Conservation (phyloP, 2,113 vertebrate species). For the Desmodus rotundus region DNA sequence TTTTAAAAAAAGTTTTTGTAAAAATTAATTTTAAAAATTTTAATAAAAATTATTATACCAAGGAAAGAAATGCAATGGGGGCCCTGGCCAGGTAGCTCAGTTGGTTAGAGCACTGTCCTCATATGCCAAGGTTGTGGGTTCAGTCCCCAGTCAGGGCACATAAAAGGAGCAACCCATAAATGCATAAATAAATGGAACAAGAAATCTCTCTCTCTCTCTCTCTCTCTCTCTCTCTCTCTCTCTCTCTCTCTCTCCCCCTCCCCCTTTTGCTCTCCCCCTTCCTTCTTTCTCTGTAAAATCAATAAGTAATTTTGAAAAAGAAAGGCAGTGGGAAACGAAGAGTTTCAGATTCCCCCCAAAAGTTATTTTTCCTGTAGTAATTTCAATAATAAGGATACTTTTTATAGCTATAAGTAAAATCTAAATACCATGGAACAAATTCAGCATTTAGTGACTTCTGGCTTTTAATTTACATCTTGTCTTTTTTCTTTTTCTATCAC, state of each 20-base stretch:
- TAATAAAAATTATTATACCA: neutral
- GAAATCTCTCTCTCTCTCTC: no score
- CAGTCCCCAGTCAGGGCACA: no score
- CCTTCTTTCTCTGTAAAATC: no score
- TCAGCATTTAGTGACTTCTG: neutral
- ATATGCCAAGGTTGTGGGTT: no score
- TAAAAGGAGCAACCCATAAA: no score
- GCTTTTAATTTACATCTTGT: neutral
- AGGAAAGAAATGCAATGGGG: neutral
- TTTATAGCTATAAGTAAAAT: neutral
- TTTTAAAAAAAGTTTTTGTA: neutral
- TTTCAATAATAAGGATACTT: constrained; percentile 1
- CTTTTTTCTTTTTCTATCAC: neutral
- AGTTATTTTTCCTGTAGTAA: neutral
- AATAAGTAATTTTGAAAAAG: neutral
- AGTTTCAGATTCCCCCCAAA: neutral
- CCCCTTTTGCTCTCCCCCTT: no score
- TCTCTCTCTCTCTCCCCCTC: no score
- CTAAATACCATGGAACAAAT: neutral
- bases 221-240: no score
- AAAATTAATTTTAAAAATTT: neutral
- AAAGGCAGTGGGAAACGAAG: neutral
- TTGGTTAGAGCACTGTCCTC: no score
- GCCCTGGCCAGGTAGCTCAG: no score
- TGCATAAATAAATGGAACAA: no score